Evolutionary conservation across 1,140 invertebrate species (phyloP).

Genomic region (Atta cephalotes): DNA sequence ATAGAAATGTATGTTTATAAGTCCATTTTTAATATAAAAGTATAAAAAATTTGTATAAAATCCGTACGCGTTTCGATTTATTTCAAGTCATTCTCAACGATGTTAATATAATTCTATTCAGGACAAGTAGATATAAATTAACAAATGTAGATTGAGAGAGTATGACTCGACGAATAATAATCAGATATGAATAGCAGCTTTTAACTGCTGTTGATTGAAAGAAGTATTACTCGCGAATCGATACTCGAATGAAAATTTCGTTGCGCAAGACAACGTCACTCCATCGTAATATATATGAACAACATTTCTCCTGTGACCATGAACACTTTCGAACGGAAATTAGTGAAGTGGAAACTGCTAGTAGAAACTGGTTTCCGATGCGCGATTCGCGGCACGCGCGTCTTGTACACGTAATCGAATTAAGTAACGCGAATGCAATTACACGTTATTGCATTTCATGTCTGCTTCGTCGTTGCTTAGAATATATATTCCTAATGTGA

Average conservation of each 20-base stretch:
- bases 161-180: background rate
- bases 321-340: slow-evolving; percentile 57
- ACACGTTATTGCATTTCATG: slow-evolving; percentile 46
- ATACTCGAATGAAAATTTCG: slow-evolving; percentile 4
- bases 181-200: too few species aligned
- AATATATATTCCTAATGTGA: slow-evolving; percentile 40
- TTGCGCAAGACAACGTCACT: background rate
- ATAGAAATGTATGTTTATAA: too few species aligned
- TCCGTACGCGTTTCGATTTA: too few species aligned
- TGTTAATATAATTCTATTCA: too few species aligned
- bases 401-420: slow-evolving; percentile 51
- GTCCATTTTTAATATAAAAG: too few species aligned
- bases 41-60: too few species aligned
- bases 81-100: too few species aligned
- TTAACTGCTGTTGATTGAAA: background rate
- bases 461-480: slow-evolving; percentile 16
- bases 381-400: slow-evolving; percentile 56
- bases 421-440: slow-evolving; percentile 53
- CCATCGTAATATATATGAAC: background rate
- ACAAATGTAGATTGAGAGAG: background rate
- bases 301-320: slow-evolving; percentile 51
- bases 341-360: slow-evolving; percentile 48
- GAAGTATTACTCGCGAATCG: background rate
- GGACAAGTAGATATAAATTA: background rate
- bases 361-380: slow-evolving; percentile 55